A percentile compares a stretch with the other conserved stretches of the same genome.
These are phyloP conservation scores for Anguilla japonica DNA, from an alignment of 2,113 vertebrate species.

Conservation along the genomic window DNA sequence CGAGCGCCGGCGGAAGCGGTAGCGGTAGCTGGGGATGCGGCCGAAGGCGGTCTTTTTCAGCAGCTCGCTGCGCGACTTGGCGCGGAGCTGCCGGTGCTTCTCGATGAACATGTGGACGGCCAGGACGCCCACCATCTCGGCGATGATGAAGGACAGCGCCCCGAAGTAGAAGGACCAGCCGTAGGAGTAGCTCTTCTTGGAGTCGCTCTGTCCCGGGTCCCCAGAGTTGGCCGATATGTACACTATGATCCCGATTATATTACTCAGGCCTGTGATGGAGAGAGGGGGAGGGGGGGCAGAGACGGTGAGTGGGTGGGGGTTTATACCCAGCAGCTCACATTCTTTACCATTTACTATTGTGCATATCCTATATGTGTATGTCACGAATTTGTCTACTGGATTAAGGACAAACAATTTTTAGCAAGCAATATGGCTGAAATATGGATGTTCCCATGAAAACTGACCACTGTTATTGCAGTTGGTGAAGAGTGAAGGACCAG, in stretches of 20 bases:
- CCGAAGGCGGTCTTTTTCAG: slow-evolving; percentile 90
- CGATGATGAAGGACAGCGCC: slow-evolving; percentile 94
- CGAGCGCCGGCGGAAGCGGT: slow-evolving; percentile 91
- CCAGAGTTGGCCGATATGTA: slow-evolving; percentile 96
- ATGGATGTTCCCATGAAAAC: neutral
- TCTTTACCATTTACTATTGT: too few relatives aligned
- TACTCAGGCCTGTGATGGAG: slow-evolving; percentile 82
- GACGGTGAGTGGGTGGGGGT: neutral
- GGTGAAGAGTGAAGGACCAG: neutral
- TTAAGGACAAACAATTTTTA: neutral
- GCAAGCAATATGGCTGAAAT: neutral
- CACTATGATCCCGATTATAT: slow-evolving; percentile 98
- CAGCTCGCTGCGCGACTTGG: slow-evolving; percentile 89
- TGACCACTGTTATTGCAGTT: neutral
- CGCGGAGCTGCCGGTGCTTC: slow-evolving; percentile 86
- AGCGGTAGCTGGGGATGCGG: slow-evolving; percentile 92
- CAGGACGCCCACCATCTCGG: slow-evolving; percentile 93
- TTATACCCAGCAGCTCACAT: neutral
- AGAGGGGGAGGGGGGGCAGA: neutral
- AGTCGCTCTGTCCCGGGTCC: slow-evolving; percentile 93
- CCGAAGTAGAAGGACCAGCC: slow-evolving; percentile 99
- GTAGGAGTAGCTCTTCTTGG: slow-evolving; percentile 97
- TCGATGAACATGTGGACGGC: slow-evolving; percentile 98
- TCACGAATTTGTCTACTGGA: neutral
- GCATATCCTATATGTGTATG: too few relatives aligned